Evolutionary conservation across 2,113 vertebrate species (phyloP).

Genomic region (Podarcis raffonei): DNA sequence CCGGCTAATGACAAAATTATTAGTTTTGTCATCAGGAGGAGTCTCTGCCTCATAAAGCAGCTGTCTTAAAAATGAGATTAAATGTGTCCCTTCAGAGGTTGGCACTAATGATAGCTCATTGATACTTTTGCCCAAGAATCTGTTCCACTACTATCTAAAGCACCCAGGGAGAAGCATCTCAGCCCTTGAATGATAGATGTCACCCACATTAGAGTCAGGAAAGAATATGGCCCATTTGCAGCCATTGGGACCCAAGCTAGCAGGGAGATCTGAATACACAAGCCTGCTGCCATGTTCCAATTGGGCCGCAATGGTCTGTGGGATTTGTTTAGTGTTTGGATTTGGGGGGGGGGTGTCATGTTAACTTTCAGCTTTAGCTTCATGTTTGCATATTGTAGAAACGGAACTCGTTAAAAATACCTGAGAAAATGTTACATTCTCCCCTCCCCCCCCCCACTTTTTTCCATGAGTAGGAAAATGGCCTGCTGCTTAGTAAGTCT

Average conservation of each 20-base stretch:
- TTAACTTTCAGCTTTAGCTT: not conserved
- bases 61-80: not conserved
- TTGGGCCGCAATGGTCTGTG: not conserved
- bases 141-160: not conserved
- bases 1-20: not conserved
- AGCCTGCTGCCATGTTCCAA: not conserved
- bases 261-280: not conserved
- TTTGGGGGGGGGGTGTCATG: not conserved
- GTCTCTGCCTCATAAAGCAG: not conserved
- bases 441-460: not conserved
- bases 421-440: not conserved
- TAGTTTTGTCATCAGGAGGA: too few species aligned
- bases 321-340: not conserved
- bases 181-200: not conserved
- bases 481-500: conserved; percentile 3
- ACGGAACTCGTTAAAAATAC: not conserved
- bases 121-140: not conserved
- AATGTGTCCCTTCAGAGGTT: not conserved
- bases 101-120: not conserved
- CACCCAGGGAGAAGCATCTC: not conserved
- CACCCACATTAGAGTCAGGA: too few species aligned
- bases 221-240: too few species aligned
- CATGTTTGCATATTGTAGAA: not conserved
- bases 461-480: not conserved
- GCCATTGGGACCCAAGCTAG: not conserved